phyloP scores from a whole-genome alignment of 2,888 invertebrate species.

The Limenitis camilla region DNA sequence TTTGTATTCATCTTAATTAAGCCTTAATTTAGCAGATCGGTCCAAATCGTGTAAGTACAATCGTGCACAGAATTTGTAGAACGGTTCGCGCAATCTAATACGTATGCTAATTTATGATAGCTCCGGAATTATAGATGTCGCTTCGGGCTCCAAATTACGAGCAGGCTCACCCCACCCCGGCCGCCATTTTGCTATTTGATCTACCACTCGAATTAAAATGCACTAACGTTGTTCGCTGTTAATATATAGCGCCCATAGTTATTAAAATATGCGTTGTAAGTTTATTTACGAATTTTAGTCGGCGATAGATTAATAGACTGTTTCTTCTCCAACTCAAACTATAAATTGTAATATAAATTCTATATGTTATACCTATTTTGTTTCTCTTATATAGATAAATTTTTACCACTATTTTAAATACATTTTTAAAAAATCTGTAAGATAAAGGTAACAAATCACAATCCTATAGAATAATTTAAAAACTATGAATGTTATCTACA shows the following conservation, averaged over 20 bases:
- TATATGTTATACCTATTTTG: too few species aligned
- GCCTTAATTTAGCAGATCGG: conserved; percentile 8
- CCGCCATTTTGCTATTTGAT: conserved; percentile 64
- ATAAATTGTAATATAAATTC: too few species aligned
- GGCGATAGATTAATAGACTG: too few species aligned
- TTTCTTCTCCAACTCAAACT: too few species aligned
- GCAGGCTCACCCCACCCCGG: conserved; percentile 34
- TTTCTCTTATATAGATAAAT: too few species aligned
- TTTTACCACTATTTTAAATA: too few species aligned
- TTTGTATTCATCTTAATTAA: conserved; percentile 7
- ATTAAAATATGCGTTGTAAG: too few species aligned
- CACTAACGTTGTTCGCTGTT: conserved; percentile 24
- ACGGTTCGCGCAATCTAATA: conserved; percentile 58
- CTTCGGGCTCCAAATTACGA: conserved; percentile 59
- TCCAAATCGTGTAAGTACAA: conserved; percentile 37
- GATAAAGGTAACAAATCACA: too few species aligned
- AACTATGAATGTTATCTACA: too few species aligned
- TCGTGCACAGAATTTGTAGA: conserved; percentile 55
- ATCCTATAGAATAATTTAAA: too few species aligned
- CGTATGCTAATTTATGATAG: conserved; percentile 71
- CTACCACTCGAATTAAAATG: conserved; percentile 47
- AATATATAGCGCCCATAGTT: conserved; percentile 5
- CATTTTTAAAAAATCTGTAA: too few species aligned
- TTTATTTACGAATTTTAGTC: too few species aligned
- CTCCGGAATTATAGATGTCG: conserved; percentile 70